Evolutionary conservation across 2,888 invertebrate genomes (phyloP), one percentile per base, ranked within the genome.

Genomic region (Eilema caniola): DNA sequence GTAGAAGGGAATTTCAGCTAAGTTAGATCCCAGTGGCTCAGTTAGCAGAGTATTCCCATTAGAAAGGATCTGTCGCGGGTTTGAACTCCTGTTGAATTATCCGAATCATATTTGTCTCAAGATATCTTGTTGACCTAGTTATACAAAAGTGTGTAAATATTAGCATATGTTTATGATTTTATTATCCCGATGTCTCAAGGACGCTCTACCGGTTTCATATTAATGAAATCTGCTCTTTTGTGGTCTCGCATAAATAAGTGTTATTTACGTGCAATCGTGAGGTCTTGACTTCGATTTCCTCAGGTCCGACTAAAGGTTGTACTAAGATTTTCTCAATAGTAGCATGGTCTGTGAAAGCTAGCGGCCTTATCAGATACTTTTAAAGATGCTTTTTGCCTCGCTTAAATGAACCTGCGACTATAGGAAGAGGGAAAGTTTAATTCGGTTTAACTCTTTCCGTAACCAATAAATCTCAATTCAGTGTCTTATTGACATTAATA

Each of bases 381-480:
- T 8, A 4, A 3, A 28, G 8, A 33, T 33, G 28, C 31, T 33
- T 33, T 33, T 33, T 28, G 33, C 2, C 11, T 1, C 33, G 33
- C 8, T 33, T 33, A 33, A 33, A 28, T 2, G 28, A 28, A 2
- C 31, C 31, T 37, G 33, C 8, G 33, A 11, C 33, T 37, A 3
- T 12, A 37, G 33, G 33, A 37, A 37, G 12, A 37, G 5, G 33
- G 12, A 37, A 37, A 47, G 41, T 68, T 56, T 20, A 1, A 57
- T 69, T 60, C 33, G 41, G 69, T 28, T 69, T n/a, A 62, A 57
- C 69, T 60, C 73, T 53, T 72, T 66, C 31, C 28, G 37, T 70
- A 62, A 57, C 28, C 37, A 66, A 64, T 68, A 64, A 72, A 71
- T 64, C 69, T 28, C 10, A 62, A 68, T 37, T 56, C 53, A 25